These are phyloP conservation scores for Drosophila sordidula DNA, from an alignment of 2,888 invertebrate genomes.

Conservation along the genomic window DNA sequence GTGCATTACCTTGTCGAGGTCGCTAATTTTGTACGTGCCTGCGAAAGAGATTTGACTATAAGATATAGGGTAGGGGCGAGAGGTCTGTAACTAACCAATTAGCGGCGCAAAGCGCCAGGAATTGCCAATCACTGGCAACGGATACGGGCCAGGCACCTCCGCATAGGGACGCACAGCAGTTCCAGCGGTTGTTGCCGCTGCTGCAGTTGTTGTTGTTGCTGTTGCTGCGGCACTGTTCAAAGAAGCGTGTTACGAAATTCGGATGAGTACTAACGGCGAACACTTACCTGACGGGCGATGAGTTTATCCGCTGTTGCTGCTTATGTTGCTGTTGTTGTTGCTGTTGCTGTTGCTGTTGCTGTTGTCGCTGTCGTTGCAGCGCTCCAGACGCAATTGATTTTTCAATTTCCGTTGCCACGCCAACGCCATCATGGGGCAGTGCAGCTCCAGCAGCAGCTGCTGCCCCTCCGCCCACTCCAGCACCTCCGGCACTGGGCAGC, in stretches of 20 bases:
- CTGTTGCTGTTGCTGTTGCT: constrained; percentile 28
- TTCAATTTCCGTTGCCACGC: constrained; percentile 75
- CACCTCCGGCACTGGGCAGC: constrained; percentile 23
- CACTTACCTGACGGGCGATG: constrained; percentile 25
- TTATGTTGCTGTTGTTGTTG: constrained; percentile 11
- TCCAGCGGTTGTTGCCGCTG: constrained; percentile 22
- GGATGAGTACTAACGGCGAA: neutral
- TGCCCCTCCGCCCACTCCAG: constrained; percentile 4
- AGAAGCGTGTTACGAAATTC: constrained; percentile 2
- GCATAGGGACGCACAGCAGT: constrained; percentile 86
- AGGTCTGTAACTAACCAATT: constrained; percentile 86
- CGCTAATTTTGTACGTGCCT: constrained; percentile 87
- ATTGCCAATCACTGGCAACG: constrained; percentile 91
- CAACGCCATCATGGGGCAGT: constrained; percentile 56
- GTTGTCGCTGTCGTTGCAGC: constrained; percentile 57
- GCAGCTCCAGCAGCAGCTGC: constrained; percentile 14
- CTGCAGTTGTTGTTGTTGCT: constrained; percentile 19
- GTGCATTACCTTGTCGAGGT: constrained; percentile 87
- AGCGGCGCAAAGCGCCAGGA: constrained; percentile 92
- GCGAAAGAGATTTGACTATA: constrained; percentile 11
- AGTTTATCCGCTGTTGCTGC: constrained; percentile 14
- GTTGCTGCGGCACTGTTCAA: constrained; percentile 9
- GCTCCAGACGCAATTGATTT: constrained; percentile 72
- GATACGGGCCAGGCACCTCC: constrained; percentile 91
- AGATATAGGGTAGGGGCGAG: neutral